phyloP scores from a whole-genome alignment of 2,113 vertebrate species.

The Indicator indicator region DNA sequence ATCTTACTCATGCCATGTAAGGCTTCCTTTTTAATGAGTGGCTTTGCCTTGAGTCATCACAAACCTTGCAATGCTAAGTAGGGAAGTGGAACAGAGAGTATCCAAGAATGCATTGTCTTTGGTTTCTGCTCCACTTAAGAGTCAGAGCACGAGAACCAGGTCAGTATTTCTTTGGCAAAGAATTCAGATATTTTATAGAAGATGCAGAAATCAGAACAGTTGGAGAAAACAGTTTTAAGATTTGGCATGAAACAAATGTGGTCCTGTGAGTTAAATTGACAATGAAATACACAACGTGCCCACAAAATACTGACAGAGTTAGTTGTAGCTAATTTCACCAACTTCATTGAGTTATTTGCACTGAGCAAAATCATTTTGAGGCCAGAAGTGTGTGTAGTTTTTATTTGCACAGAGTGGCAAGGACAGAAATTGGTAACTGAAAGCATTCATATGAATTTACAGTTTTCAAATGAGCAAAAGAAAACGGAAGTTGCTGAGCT shows the following conservation, averaged over 20 bases:
- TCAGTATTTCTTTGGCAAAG: neutral
- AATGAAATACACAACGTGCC: neutral
- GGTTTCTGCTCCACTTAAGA: neutral
- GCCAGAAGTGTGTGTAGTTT: neutral
- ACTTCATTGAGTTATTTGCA: neutral
- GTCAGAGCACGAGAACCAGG: neutral
- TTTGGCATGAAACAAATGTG: neutral
- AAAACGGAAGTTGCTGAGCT: neutral
- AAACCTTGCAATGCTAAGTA: neutral
- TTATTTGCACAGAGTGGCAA: neutral
- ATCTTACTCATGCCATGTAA: neutral
- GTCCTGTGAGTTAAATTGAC: neutral
- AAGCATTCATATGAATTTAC: neutral
- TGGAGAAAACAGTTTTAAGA: neutral
- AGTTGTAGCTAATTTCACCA: neutral
- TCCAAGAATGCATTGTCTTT: neutral
- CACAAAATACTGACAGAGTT: neutral
- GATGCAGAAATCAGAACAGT: neutral
- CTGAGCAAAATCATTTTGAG: neutral
- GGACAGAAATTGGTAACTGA: neutral
- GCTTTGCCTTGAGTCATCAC: neutral
- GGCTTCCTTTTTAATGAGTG: neutral
- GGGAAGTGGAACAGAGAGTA: neutral
- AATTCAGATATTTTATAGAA: neutral
- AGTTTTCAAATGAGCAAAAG: neutral